Evolutionary conservation across 64 coral and sea anemone species (phyloP), one percentile per base, ranked within the genome.

Genomic region (Dendronephthya gigantea): DNA sequence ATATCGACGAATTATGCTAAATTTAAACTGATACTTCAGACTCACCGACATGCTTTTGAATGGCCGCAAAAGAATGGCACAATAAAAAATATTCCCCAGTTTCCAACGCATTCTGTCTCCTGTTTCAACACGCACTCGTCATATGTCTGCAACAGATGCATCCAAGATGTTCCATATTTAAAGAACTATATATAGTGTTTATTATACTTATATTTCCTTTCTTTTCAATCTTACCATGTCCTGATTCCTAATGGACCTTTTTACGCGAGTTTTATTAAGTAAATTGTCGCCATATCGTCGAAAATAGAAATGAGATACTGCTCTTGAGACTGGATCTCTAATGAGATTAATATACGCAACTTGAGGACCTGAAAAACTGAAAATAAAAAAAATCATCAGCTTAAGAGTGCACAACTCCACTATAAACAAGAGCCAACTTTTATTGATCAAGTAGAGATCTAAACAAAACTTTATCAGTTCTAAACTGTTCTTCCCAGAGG

Each of bases 41-140:
- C 52, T 85, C 82, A 97, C 94, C 66, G 56, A 86, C 94, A 97
- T 35, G 48, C 88, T 14, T 52, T 39, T 41, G 87, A 52, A 35
- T 97, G 94, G n/a, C 94, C 94, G 34, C 94, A 97, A 49, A 97
- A 97, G 40, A 50, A 91, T 38, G 94, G 94, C 35, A 93, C 84
- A 39, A 91, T 87, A 58, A 83, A 85, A 35, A 90, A 93, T 37
- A 93, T 22, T 49, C 19, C 88, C 35, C 30, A 28, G 27, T 79
- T 51, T 62, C 83, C 59, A 6, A 50, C 84, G 47, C 94, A 97
- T 69, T 97, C 94, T 17, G 23, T 27, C 11, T 79, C 33, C 1
- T 91, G 66, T 32, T 87, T 90, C 14, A 88, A 48, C 36, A 97
- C 94, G 81, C 94, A 97, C 19, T 97, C 94, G 34, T 97, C 91